Conservation (phyloP, 2,113 vertebrate genomes). For the Tangachromis dhanisi region DNA sequence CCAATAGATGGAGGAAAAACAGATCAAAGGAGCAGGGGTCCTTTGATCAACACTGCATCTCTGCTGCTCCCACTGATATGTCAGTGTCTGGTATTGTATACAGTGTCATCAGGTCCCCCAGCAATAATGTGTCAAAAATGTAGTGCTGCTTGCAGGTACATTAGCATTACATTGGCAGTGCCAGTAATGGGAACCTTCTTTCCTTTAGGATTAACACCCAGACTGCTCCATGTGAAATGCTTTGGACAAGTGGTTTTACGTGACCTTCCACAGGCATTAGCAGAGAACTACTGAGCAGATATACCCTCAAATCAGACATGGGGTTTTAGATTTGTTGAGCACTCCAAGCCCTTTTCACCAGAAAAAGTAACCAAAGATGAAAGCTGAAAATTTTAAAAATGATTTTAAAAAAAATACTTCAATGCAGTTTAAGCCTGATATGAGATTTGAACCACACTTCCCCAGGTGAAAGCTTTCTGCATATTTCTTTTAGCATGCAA, state of each 20-base stretch:
- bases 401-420: neutral
- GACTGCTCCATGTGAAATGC: neutral
- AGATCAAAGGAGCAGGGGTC: neutral
- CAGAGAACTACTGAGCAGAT: neutral
- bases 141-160: neutral
- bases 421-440: neutral
- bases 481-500: rapidly evolving
- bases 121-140: neutral
- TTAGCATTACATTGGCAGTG: neutral
- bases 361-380: neutral
- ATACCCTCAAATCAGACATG: neutral
- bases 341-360: neutral
- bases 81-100: neutral
- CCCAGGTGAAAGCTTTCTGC: neutral
- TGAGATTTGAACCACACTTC: neutral
- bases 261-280: neutral
- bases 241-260: neutral
- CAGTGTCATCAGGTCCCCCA: neutral
- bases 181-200: neutral
- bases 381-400: neutral
- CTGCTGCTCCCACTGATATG: neutral
- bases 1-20: neutral
- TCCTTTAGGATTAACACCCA: neutral
- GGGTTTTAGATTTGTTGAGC: neutral
- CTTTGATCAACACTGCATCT: neutral